These are phyloP conservation scores for Oryzias sinensis DNA, from an alignment of 2,797 vertebrate genomes.

Conservation along the genomic window DNA sequence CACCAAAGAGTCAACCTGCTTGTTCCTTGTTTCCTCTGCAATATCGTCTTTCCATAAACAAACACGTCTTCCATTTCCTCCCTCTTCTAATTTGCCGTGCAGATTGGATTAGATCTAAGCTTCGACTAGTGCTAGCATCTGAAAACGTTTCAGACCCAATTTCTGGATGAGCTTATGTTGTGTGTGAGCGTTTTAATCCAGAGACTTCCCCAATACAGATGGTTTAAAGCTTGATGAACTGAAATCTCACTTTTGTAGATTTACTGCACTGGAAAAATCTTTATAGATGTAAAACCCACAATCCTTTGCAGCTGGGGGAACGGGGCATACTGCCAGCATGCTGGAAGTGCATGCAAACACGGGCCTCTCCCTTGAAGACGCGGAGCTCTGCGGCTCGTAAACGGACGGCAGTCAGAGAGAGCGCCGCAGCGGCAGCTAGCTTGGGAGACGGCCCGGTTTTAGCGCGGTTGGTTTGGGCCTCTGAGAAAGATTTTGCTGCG, in stretches of 20 bases:
- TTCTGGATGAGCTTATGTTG: constrained; percentile 75
- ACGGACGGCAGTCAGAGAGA: constrained; percentile 48
- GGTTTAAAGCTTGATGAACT: constrained; percentile 81
- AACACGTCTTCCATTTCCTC: constrained; percentile 24
- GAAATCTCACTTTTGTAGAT: constrained; percentile 76
- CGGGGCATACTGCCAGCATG: constrained; percentile 74
- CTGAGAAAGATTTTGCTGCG: constrained; percentile 46
- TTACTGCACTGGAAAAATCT: constrained; percentile 78
- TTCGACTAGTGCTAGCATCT: constrained; percentile 54
- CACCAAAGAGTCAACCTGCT: too few species aligned
- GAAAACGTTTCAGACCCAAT: constrained; percentile 65
- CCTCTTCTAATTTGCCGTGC: constrained; percentile 19
- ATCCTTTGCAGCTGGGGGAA: constrained; percentile 82
- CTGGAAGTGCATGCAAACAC: constrained; percentile 73
- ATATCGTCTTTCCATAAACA: constrained; percentile 9
- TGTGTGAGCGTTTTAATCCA: constrained; percentile 66
- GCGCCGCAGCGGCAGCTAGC: constrained; percentile 56
- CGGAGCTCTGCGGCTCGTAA: constrained; percentile 64
- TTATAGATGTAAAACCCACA: constrained; percentile 80
- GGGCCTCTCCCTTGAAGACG: constrained; percentile 61
- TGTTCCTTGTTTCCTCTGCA: constrained; percentile 13
- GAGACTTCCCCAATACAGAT: constrained; percentile 73
- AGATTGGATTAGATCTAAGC: constrained; percentile 38
- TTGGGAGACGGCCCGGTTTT: constrained; percentile 55
- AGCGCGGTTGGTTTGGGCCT: constrained; percentile 63